Conservation (phyloP, 37 sponge, comb jelly and placozoan genomes). For the Aplysina aerophoba region DNA sequence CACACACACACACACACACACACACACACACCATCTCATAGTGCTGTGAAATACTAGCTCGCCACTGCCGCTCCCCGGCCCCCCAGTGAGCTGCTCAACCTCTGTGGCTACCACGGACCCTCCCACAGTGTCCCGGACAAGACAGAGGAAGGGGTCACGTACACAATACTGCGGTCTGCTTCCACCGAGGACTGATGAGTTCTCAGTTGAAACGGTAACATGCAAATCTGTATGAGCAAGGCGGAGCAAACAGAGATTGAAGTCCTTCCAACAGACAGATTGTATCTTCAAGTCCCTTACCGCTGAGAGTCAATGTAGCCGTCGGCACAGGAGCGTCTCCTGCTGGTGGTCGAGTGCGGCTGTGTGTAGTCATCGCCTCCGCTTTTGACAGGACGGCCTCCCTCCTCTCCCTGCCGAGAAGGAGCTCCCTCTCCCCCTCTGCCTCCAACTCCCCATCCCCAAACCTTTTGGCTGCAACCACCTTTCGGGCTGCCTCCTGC, state of each 20-base stretch:
- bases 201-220: not conserved
- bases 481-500: not conserved
- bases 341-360: too few species aligned
- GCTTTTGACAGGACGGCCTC: not conserved
- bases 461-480: not conserved
- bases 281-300: not conserved
- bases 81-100: not conserved
- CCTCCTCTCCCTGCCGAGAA: not conserved
- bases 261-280: too few species aligned
- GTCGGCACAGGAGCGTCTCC: not conserved
- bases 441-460: not conserved
- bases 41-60: conserved; percentile 2
- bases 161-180: not conserved
- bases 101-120: not conserved
- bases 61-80: not conserved
- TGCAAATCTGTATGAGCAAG: not conserved
- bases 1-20: not conserved
- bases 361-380: not conserved
- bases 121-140: not conserved
- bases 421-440: not conserved
- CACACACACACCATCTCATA: not conserved
- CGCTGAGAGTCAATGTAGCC: not conserved
- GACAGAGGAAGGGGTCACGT: not conserved
- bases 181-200: not conserved
- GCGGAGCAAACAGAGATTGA: not conserved